Percentiles rank a stretch among this genome's conserved stretches.
phyloP scores from a whole-genome alignment of 2,113 vertebrate genomes.

The Dasypus novemcinctus region DNA sequence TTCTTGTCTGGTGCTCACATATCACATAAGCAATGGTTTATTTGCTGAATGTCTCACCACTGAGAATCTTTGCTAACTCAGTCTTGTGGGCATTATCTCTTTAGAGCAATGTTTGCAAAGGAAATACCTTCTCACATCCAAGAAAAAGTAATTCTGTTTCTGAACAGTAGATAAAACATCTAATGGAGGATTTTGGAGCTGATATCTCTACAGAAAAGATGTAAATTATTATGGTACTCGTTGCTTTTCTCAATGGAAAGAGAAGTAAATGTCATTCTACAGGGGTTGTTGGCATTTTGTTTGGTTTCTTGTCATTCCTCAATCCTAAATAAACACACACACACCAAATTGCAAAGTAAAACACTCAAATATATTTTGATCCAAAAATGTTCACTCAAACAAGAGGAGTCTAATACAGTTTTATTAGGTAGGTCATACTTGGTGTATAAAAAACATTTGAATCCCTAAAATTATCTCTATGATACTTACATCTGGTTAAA shows the following conservation, averaged over 20 bases:
- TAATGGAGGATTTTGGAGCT: background rate
- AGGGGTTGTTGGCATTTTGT: background rate
- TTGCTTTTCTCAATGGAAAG: background rate
- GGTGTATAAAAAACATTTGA: background rate
- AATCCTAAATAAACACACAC: background rate
- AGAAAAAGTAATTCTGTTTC: background rate
- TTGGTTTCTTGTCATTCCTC: background rate
- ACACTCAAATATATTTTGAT: background rate
- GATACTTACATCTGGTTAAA: background rate
- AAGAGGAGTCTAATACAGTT: background rate
- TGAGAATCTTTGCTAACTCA: background rate
- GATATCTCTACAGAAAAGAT: background rate
- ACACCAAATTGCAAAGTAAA: background rate
- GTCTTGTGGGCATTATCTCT: conserved; percentile 25
- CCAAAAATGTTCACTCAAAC: background rate
- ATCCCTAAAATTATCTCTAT: background rate
- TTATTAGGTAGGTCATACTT: background rate
- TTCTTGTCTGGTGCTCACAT: background rate
- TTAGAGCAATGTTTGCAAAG: background rate
- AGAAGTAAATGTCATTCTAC: background rate
- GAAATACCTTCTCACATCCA: background rate
- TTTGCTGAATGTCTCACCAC: background rate
- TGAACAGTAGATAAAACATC: background rate
- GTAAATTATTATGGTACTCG: background rate
- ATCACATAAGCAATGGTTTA: background rate